These are phyloP conservation scores for Mellilla xanthometata DNA, from an alignment of 2,888 invertebrate genomes.

Conservation along the genomic window DNA sequence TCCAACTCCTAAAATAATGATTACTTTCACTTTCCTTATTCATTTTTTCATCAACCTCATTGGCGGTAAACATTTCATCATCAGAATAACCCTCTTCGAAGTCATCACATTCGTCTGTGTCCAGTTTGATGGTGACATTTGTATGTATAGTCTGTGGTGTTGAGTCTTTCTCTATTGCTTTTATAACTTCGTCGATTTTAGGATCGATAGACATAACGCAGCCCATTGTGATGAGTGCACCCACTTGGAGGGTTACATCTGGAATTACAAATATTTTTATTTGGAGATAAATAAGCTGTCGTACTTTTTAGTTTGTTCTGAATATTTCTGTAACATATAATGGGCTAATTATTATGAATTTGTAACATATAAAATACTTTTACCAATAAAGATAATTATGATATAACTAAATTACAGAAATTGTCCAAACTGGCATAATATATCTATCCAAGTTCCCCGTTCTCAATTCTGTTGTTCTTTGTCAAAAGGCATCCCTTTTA, in stretches of 20 bases:
- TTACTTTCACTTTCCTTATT: slow-evolving; percentile 40
- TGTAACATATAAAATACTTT: too few relatives aligned
- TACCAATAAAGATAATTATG: too few relatives aligned
- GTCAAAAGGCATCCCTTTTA: too few relatives aligned
- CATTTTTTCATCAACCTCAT: slow-evolving; percentile 28
- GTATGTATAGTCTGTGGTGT: slow-evolving; percentile 38
- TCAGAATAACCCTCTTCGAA: slow-evolving; percentile 75
- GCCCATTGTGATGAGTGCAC: slow-evolving; percentile 88
- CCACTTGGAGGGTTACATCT: slow-evolving; percentile 89
- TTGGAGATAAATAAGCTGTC: too few relatives aligned
- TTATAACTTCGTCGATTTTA: slow-evolving; percentile 84
- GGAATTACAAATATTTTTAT: slow-evolving; percentile 42
- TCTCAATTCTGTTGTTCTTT: too few relatives aligned
- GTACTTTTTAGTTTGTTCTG: too few relatives aligned
- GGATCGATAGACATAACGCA: slow-evolving; percentile 86
- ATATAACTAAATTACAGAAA: too few relatives aligned
- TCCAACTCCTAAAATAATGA: slow-evolving; percentile 78
- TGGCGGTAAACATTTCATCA: slow-evolving; percentile 63
- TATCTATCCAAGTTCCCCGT: too few relatives aligned
- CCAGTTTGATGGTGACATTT: slow-evolving; percentile 36
- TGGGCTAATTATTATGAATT: too few relatives aligned
- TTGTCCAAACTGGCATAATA: too few relatives aligned
- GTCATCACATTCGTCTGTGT: slow-evolving; percentile 61
- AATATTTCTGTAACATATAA: too few relatives aligned
- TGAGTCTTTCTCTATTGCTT: slow-evolving; percentile 76